These are phyloP conservation scores for Chydorus sphaericus DNA, from an alignment of 2,888 invertebrate species.

Conservation along the genomic window DNA sequence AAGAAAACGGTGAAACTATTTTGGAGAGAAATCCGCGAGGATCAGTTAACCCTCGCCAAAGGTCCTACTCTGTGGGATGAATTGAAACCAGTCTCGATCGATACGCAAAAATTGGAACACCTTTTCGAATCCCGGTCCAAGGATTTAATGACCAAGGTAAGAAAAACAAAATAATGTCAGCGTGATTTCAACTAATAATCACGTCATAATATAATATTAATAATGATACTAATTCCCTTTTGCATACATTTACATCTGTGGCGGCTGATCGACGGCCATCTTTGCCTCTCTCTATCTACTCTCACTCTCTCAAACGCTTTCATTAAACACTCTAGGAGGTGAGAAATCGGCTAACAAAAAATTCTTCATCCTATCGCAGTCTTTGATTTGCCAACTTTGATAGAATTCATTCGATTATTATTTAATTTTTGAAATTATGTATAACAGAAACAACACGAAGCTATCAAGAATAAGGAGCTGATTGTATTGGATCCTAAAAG, in stretches of 20 bases:
- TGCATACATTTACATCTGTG: too few species aligned
- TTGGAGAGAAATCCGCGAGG: conserved; percentile 88
- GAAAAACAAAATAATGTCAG: neutral
- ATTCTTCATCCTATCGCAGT: neutral
- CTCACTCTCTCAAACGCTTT: neutral
- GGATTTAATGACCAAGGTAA: conserved; percentile 84
- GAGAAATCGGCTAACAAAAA: too few species aligned
- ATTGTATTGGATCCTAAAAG: conserved; percentile 92
- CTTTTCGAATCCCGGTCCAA: conserved; percentile 93
- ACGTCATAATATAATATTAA: neutral
- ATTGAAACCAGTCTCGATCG: conserved; percentile 64
- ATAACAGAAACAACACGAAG: conserved; percentile 60
- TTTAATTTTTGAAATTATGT: neutral
- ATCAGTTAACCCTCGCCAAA: conserved; percentile 41
- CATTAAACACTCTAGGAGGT: neutral
- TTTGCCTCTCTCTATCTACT: conserved; percentile 3
- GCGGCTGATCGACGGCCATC: too few species aligned
- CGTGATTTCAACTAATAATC: too few species aligned
- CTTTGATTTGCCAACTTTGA: neutral
- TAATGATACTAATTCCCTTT: conserved; percentile 5
- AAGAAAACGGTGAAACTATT: conserved; percentile 96
- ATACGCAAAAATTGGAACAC: conserved; percentile 85
- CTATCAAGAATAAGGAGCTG: conserved; percentile 75
- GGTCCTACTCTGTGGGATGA: conserved; percentile 68
- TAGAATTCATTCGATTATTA: conserved; percentile 1